Conservation (phyloP, 2,888 invertebrate genomes). For the Adelphocoris suturalis region DNA sequence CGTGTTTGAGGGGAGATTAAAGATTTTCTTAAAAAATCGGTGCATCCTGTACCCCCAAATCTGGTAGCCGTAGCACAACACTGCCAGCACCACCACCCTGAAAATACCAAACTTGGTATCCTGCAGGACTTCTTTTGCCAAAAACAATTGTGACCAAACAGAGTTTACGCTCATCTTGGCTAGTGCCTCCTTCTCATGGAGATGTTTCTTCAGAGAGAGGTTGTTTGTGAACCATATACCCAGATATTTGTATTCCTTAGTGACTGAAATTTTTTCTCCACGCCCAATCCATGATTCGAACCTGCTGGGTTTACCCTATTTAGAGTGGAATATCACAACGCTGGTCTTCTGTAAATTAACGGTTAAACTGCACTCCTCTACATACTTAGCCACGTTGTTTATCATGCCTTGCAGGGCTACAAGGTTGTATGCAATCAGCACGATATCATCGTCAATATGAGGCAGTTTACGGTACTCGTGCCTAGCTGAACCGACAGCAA, state of each 20-base stretch:
- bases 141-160: not conserved
- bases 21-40: too few relatives aligned
- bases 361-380: not conserved
- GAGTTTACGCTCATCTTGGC: not conserved
- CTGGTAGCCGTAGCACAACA: not conserved
- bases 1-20: too few relatives aligned
- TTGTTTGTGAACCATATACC: not conserved
- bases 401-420: too few relatives aligned
- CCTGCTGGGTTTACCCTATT: not conserved
- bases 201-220: too few relatives aligned
- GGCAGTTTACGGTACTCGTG: too few relatives aligned
- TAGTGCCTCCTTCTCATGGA: not conserved
- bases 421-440: too few relatives aligned
- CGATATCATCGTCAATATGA: too few relatives aligned
- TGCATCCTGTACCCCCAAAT: not conserved
- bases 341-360: not conserved
- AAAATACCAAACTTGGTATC: not conserved
- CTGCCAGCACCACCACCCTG: not conserved
- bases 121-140: not conserved
- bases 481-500: too few relatives aligned
- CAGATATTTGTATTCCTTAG: not conserved
- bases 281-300: not conserved
- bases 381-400: not conserved
- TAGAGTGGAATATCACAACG: not conserved
- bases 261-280: not conserved